Percentiles rank a stretch among this genome's conserved stretches.
These are phyloP conservation scores for Sitophilus oryzae DNA, from an alignment of 1,140 invertebrate genomes.

Conservation along the genomic window DNA sequence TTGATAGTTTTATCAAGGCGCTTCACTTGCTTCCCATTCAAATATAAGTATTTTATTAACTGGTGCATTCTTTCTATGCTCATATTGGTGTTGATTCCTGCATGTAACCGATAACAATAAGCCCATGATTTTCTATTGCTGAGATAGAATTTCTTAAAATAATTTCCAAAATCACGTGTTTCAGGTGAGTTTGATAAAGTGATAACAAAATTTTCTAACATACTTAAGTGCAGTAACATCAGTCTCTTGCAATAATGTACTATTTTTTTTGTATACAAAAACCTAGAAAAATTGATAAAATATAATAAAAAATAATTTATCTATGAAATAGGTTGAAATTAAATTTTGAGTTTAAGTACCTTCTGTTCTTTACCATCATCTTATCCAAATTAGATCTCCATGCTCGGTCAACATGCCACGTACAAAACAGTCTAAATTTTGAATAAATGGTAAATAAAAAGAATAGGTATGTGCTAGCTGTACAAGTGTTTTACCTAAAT, in stretches of 20 bases:
- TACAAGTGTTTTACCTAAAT: conserved; percentile 4
- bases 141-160: conserved; percentile 18
- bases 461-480: not conserved
- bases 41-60: conserved; percentile 20
- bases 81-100: conserved; percentile 20
- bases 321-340: not conserved
- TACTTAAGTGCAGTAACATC: conserved; percentile 8
- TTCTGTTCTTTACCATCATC: conserved; percentile 1
- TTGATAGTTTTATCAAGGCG: conserved; percentile 20
- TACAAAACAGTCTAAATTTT: conserved; percentile 13
- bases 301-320: not conserved
- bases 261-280: conserved; percentile 11
- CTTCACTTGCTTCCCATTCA: conserved; percentile 10
- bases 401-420: conserved; percentile 20
- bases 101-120: conserved; percentile 12
- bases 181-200: not conserved
- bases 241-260: conserved; percentile 13
- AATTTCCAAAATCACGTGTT: conserved; percentile 18
- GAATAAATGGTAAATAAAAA: not conserved
- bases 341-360: not conserved
- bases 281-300: not conserved
- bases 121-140: conserved; percentile 15
- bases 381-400: conserved; percentile 17
- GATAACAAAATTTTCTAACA: conserved; percentile 7
- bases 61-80: conserved; percentile 18